Evolutionary conservation across 2,113 vertebrate species (phyloP).

Genomic region (Zosterops japonicus): DNA sequence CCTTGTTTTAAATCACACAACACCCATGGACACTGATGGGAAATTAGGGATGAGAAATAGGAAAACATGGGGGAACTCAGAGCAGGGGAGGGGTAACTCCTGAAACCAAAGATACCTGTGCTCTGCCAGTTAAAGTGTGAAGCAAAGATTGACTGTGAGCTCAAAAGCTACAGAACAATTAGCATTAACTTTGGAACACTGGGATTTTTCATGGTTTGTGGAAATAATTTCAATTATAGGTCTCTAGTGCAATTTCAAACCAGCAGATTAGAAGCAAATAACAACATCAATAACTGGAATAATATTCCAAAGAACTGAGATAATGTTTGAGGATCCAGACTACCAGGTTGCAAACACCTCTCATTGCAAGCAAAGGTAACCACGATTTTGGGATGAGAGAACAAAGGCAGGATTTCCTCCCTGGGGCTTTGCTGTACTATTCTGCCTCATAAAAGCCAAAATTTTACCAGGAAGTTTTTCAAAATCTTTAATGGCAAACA

Average conservation of each 20-base stretch:
- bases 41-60: no score
- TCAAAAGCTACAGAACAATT: background rate
- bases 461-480: background rate
- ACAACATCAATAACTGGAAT: background rate
- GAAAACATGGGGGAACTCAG: background rate
- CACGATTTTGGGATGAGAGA: fast-evolving
- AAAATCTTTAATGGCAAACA: background rate
- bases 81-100: background rate
- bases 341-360: background rate
- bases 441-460: background rate
- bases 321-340: background rate
- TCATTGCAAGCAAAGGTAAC: background rate
- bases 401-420: background rate
- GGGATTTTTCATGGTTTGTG: background rate
- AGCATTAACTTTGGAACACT: background rate
- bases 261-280: background rate
- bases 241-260: background rate
- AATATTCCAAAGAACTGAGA: background rate
- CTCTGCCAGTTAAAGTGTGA: background rate
- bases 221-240: background rate
- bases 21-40: background rate
- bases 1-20: background rate
- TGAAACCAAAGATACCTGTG: background rate
- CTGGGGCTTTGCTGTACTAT: background rate
- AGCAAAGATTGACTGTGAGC: background rate